Conservation (phyloP, 2,797 vertebrate genomes). For the Neopelma chrysocephalum region DNA sequence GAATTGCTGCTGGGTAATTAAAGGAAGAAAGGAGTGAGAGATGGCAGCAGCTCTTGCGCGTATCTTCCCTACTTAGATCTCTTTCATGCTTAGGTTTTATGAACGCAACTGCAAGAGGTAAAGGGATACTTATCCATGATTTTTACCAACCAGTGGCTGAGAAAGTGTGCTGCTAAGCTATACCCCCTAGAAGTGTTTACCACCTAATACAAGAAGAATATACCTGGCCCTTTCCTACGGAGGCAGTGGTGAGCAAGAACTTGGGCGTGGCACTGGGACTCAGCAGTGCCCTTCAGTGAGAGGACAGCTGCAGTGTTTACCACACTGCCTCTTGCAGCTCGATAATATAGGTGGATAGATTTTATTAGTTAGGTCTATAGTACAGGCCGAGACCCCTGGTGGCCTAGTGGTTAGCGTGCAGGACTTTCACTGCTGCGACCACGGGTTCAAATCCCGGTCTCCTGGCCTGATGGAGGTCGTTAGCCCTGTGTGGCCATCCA, state of each 20-base stretch:
- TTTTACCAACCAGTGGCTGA: background rate
- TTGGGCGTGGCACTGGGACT: accelerated
- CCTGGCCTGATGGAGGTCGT: no score
- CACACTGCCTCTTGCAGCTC: background rate
- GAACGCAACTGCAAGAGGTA: background rate
- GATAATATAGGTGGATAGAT: accelerated
- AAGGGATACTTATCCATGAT: background rate
- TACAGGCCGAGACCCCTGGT: no score
- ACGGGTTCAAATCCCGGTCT: no score
- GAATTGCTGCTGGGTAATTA: background rate
- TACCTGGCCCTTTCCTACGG: background rate
- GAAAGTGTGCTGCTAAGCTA: background rate
- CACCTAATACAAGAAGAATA: background rate
- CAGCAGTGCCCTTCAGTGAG: background rate
- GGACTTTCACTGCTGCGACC: no score
- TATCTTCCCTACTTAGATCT: background rate
- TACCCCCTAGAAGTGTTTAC: background rate
- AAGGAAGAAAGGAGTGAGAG: background rate
- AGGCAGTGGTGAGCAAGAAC: background rate
- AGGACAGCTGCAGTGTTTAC: background rate
- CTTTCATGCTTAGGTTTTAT: background rate
- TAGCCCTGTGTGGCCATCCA: no score
- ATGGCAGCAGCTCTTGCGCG: background rate
- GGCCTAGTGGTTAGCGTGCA: no score
- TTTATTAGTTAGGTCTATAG: background rate